These are phyloP conservation scores for Tamias sibiricus DNA, from an alignment of 2,113 vertebrate genomes.

Conservation along the genomic window DNA sequence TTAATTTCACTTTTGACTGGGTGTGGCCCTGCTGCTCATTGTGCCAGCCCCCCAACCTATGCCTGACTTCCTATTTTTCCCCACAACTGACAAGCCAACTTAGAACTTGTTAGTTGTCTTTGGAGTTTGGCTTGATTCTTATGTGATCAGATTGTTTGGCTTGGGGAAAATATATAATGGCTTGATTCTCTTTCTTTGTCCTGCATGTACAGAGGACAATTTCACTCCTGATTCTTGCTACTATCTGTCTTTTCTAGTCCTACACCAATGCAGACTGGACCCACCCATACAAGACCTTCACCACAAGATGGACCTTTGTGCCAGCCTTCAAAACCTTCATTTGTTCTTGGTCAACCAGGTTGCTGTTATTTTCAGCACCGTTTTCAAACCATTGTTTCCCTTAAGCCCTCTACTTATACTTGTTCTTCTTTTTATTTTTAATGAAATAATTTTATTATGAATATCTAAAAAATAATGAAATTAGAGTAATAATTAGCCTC, in stretches of 20 bases:
- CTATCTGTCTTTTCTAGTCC: not conserved
- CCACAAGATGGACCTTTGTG: not conserved
- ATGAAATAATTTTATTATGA: not conserved
- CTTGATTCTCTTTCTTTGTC: not conserved
- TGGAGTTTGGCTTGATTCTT: not conserved
- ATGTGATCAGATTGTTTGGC: not conserved
- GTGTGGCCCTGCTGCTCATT: not conserved
- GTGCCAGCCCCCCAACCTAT: rapidly evolving
- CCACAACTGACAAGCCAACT: not conserved
- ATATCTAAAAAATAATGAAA: conserved; percentile 8
- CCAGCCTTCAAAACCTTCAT: not conserved
- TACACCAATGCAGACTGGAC: not conserved
- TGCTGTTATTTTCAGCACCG: not conserved
- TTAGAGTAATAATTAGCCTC: not conserved
- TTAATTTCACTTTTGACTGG: not conserved
- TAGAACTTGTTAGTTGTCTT: not conserved
- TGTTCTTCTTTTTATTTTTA: not conserved
- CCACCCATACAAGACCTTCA: not conserved
- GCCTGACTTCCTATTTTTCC: not conserved
- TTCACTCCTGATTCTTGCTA: not conserved
- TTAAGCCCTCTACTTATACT: not conserved
- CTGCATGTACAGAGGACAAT: not conserved
- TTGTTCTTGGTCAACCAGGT: not conserved
- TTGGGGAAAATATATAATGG: not conserved
- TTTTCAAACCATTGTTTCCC: not conserved